Evolutionary conservation across 2,113 vertebrate genomes (phyloP), one percentile per base, ranked within the genome.

Genomic region (Phaethon lepturus): DNA sequence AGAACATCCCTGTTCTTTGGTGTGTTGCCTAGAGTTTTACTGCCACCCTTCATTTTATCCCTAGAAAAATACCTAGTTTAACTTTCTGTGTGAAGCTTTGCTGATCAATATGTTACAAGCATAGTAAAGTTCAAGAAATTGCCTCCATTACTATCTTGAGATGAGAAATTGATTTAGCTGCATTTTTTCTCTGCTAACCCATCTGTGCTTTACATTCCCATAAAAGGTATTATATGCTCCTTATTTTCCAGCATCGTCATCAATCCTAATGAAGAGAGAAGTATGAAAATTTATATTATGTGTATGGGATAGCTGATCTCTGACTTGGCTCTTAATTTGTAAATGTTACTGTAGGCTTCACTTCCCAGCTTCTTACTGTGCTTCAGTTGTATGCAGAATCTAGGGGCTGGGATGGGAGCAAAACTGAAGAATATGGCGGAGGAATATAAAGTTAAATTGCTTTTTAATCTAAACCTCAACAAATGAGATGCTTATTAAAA

Each of bases 101-200:
- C 66, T 94, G 92, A 95, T 97, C 96, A 80, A 95, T 97, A 88
- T 7, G 5, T 82, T 95, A 92, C 90, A 95, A 93, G 95, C 90
- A 45, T 66, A 90, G 95, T 95, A 88, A 95, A 96, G 92, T 95
- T 96, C 88, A 94, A 94, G 90, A 93, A 96, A 96, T 93, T 83
- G 93, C 78, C 95, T 96, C 90, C 90, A 94, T 96, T 97, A 94
- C 92, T 78, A 77, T 94, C 81, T 86, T 50, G 59, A 96, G 95
- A 96, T 96, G 96, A 96, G 81, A 95, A 97, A 97, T 96, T 96
- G 96, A 97, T 97, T 96, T 95, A 93, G 93, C 76, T 95, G 71
- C 63, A 28, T 95, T 97, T 63, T 82, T 71, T 82, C 73, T 76
- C 71, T 92, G 64, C 90, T 96, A 96, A 97, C 96, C 93, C 25